A percentile compares a stretch with the other conserved stretches of the same genome.
phyloP scores from a whole-genome alignment of 2,797 vertebrate species.

The Spea hammondii region DNA sequence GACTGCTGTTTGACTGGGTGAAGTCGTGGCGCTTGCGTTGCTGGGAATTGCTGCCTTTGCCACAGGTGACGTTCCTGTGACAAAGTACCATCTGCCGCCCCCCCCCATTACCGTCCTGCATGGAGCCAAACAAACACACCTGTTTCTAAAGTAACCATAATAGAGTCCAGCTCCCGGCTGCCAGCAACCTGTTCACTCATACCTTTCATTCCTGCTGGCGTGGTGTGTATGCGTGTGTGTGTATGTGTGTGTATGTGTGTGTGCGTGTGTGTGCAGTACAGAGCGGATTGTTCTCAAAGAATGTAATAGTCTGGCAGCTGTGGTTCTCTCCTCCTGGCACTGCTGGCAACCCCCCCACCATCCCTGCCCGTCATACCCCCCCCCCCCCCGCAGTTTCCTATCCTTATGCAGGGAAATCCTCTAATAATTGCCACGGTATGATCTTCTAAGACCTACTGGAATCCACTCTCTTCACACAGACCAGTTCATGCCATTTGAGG shows the following conservation, averaged over 20 bases:
- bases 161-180: constrained; percentile 8
- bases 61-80: constrained; percentile 30
- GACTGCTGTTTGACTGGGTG: too few species aligned
- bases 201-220: constrained; percentile 28
- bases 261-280: constrained; percentile 78
- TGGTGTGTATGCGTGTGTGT: constrained; percentile 68
- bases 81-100: constrained; percentile 25
- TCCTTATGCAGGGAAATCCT: constrained; percentile 21
- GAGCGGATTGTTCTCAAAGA: constrained; percentile 57
- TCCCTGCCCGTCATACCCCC: constrained; percentile 55
- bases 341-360: constrained; percentile 67
- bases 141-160: constrained; percentile 31
- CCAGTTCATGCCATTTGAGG: background rate
- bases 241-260: constrained; percentile 70
- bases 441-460: background rate
- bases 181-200: constrained; percentile 25
- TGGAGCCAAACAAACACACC: constrained; percentile 47
- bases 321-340: constrained; percentile 70
- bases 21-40: too few species aligned
- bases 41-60: background rate
- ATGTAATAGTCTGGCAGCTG: constrained; percentile 70
- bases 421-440: background rate
- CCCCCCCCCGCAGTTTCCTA: constrained; percentile 43
- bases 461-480: background rate
- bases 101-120: background rate